phyloP scores from a whole-genome alignment of 1,140 invertebrate species.

The Eciton burchellii region DNA sequence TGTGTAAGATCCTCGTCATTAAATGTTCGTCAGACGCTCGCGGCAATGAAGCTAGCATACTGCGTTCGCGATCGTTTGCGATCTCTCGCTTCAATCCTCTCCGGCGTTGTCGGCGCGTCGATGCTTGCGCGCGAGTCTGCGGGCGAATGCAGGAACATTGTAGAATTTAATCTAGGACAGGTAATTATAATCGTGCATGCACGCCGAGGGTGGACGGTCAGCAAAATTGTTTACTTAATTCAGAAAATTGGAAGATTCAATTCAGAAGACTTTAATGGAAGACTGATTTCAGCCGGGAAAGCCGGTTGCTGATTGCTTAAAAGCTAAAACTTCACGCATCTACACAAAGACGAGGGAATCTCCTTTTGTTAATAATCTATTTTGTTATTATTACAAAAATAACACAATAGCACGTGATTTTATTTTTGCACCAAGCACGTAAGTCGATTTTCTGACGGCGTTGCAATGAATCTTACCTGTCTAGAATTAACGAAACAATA shows the following conservation, averaged over 20 bases:
- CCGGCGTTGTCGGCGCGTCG: constrained; percentile 18
- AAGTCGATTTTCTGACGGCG: no score
- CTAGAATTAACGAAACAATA: constrained; percentile 22
- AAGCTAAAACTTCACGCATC: no score
- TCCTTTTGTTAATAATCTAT: no score
- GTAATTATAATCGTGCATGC: not conserved
- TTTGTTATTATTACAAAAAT: no score
- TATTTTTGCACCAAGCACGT: no score
- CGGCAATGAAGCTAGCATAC: constrained; percentile 41
- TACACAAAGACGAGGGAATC: no score
- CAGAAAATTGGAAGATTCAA: not conserved
- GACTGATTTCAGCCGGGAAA: no score
- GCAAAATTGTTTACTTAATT: not conserved
- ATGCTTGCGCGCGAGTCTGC: constrained; percentile 28
- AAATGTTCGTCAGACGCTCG: constrained; percentile 54
- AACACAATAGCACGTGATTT: no score
- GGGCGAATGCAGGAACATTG: not conserved
- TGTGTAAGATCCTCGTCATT: constrained; percentile 50
- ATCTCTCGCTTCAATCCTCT: constrained; percentile 57
- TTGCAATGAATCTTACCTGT: not conserved
- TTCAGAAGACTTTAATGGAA: no score
- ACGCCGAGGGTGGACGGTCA: not conserved
- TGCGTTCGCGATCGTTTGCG: constrained; percentile 47
- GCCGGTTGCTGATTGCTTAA: no score
- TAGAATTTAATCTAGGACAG: constrained; percentile 36